These are phyloP conservation scores for Gymnodraco acuticeps DNA, from an alignment of 2,797 vertebrate species.

Conservation along the genomic window DNA sequence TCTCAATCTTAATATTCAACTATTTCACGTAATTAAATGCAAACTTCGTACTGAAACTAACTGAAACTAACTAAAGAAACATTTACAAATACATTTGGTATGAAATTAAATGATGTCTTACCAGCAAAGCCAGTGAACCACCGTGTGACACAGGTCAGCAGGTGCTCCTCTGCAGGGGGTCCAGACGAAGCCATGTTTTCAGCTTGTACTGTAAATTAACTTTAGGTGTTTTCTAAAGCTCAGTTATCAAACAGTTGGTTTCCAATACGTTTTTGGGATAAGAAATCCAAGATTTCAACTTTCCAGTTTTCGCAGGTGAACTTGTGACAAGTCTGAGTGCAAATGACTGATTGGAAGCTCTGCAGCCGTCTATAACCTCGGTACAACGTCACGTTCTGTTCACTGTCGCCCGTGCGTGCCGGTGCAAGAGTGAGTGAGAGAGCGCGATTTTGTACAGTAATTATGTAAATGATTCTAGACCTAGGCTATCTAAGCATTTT, in stretches of 20 bases:
- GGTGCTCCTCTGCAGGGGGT: neutral
- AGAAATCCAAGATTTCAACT: neutral
- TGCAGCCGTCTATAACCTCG: neutral
- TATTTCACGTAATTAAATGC: no score
- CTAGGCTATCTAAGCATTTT: no score
- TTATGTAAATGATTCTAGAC: no score
- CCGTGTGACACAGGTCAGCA: neutral
- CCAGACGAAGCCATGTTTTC: neutral
- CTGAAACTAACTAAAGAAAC: neutral
- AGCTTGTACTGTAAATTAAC: neutral
- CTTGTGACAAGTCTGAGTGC: neutral
- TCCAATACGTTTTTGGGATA: neutral
- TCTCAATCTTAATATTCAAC: no score
- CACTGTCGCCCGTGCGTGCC: neutral
- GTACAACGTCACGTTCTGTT: neutral
- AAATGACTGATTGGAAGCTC: neutral
- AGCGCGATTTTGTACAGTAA: no score
- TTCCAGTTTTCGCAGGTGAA: neutral
- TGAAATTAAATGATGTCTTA: neutral
- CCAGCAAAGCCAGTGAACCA: neutral
- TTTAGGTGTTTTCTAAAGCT: neutral
- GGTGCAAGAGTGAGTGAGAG: no score
- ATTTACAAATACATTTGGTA: neutral
- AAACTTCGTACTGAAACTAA: no score
- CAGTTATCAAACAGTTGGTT: neutral